These are phyloP conservation scores for Gymnocheta viridis DNA, from an alignment of 2,888 invertebrate species.

Conservation along the genomic window DNA sequence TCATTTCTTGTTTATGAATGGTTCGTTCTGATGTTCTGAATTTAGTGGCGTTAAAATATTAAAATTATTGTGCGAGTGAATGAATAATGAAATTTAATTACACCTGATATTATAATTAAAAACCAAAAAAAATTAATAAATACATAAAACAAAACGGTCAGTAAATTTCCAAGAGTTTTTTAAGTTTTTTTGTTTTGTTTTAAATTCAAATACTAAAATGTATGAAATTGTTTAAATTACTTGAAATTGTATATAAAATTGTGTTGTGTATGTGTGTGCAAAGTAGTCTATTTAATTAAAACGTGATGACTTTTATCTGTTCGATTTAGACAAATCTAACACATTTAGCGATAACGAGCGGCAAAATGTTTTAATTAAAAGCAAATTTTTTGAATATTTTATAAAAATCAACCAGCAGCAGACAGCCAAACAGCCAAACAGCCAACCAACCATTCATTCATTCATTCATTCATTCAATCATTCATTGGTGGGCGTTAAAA, in stretches of 20 bases:
- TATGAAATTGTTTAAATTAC: neutral
- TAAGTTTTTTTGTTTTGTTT: neutral
- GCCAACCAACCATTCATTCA: neutral
- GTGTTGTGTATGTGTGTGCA: neutral
- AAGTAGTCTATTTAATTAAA: conserved; percentile 17
- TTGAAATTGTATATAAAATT: no score
- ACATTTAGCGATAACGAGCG: conserved; percentile 41
- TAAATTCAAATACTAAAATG: neutral
- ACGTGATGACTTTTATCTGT: conserved; percentile 28
- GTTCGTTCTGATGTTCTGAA: neutral
- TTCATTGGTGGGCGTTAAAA: conserved; percentile 47
- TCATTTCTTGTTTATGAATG: neutral
- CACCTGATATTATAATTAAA: neutral
- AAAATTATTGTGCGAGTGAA: neutral
- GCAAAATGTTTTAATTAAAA: conserved; percentile 56
- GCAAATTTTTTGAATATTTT: conserved; percentile 23
- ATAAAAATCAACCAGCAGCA: neutral
- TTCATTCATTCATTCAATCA: neutral
- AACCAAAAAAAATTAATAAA: neutral
- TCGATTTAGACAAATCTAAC: conserved; percentile 23
- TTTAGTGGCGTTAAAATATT: neutral
- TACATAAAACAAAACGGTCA: neutral
- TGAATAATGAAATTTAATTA: neutral
- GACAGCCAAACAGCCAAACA: neutral
- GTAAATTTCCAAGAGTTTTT: conserved; percentile 1